Evolutionary conservation across 2,113 vertebrate species (phyloP).

Genomic region (Bambusicola thoracicus): DNA sequence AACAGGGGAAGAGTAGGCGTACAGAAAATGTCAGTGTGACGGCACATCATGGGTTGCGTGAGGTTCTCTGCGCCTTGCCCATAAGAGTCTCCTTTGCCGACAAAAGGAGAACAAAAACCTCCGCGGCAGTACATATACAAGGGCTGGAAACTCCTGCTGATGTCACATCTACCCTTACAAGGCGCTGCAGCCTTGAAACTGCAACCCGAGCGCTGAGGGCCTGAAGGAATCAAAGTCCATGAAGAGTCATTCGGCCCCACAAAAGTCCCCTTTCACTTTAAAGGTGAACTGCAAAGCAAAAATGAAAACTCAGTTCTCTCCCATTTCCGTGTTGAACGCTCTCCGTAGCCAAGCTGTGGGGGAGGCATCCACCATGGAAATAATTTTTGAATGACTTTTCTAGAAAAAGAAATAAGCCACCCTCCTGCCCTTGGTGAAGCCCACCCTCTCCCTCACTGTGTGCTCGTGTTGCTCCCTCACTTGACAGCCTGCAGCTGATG

Average conservation of each 20-base stretch:
- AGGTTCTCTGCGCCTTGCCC: conserved; percentile 33
- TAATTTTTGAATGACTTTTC: neutral
- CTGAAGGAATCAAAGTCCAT: conserved; percentile 54
- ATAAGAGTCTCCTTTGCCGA: conserved; percentile 40
- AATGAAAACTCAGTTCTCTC: conserved; percentile 55
- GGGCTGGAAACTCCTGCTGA: conserved; percentile 72
- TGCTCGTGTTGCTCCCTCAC: fast-evolving
- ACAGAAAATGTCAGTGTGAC: conserved; percentile 66
- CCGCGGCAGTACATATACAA: conserved; percentile 12
- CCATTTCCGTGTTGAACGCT: neutral
- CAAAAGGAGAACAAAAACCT: conserved; percentile 79
- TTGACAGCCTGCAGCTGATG: fast-evolving
- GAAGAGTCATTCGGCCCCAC: conserved; percentile 55
- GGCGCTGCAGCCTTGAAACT: conserved; percentile 59
- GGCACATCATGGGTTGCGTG: conserved; percentile 46
- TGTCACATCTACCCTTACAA: conserved; percentile 62
- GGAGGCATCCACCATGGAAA: neutral
- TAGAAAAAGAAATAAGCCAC: neutral
- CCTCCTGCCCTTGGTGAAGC: neutral
- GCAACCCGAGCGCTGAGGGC: conserved; percentile 55
- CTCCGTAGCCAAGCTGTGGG: neutral
- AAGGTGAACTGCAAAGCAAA: conserved; percentile 68
- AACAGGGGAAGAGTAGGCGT: conserved; percentile 50
- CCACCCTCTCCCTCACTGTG: neutral
- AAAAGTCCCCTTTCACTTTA: conserved; percentile 63